Conservation (phyloP, 2,888 invertebrate species). For the Ptychoptera contaminata region DNA sequence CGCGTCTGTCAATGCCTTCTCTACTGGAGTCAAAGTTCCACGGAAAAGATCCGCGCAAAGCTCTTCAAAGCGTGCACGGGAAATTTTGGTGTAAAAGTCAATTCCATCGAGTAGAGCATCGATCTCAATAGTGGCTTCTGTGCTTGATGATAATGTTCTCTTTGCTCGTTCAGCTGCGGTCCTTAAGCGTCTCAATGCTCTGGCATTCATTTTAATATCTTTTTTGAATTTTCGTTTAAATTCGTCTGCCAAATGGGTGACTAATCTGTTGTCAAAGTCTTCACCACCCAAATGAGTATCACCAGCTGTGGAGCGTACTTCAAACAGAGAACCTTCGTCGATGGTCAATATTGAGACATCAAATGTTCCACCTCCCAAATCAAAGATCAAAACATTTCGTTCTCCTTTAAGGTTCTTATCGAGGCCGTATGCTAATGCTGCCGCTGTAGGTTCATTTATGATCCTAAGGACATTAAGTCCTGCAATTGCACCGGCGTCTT, state of each 20-base stretch:
- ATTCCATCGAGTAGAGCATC: conserved; percentile 59
- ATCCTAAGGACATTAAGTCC: conserved; percentile 85
- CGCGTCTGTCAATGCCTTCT: conserved; percentile 61
- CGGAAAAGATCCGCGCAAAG: conserved; percentile 55
- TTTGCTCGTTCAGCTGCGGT: conserved; percentile 67
- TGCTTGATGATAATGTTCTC: conserved; percentile 58
- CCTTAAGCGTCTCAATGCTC: conserved; percentile 50
- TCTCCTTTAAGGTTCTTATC: conserved; percentile 74
- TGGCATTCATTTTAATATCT: conserved; percentile 46
- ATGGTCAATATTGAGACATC: conserved; percentile 94
- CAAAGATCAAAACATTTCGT: conserved; percentile 66
- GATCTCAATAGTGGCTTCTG: conserved; percentile 58
- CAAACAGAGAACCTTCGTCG: conserved; percentile 83
- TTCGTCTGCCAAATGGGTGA: conserved; percentile 76
- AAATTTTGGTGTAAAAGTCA: conserved; percentile 55
- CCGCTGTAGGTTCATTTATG: conserved; percentile 87
- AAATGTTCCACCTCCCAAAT: conserved; percentile 93
- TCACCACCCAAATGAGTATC: conserved; percentile 92
- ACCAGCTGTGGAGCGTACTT: conserved; percentile 90
- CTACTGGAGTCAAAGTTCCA: conserved; percentile 58
- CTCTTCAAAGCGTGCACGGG: conserved; percentile 62
- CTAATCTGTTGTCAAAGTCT: conserved; percentile 84
- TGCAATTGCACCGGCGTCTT: conserved; percentile 84
- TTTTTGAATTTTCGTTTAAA: conserved; percentile 69
- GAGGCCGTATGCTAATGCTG: conserved; percentile 85